Evolutionary conservation across 2,797 vertebrate genomes (phyloP), one percentile per base, ranked within the genome.

Genomic region (Carapus acus): DNA sequence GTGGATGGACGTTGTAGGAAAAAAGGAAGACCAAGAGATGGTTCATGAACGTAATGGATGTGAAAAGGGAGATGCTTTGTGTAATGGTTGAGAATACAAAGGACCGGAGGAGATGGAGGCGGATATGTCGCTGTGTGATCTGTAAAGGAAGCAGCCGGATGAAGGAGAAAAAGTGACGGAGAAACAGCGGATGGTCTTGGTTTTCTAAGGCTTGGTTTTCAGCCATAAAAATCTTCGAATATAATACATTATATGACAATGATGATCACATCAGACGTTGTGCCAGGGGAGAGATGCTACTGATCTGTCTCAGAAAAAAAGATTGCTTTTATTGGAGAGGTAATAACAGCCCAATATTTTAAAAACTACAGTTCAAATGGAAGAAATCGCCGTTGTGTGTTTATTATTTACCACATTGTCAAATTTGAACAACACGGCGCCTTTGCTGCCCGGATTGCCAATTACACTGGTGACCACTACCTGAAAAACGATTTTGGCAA

Each of bases 371-470:
- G 46, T 19, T 3, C 37, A 21, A 31, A 18, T 16, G 20, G n/a
- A 43, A 42, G n/a, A 51, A 48, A 54, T 45, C 50, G 49, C 22
- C 6, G n/a, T n/a, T 11, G 47, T 2, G 43, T 15, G 49, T n/a
- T 44, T 42, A 29, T 19, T 11, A n/a, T 42, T 58, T 48, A 49
- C 49, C 34, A 41, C 19, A 4, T 18, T 58, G 22, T 29, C 12
- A 58, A 27, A 38, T 54, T 65, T 69, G 54, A 33, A 38, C 41
- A 55, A 44, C 38, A 4, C 3, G 22, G 34, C 34, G 49, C 17
- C 61, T 51, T 71, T 72, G 44, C 58, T 54, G 41, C 47, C 71
- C 34, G 50, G 54, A 31, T 71, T 72, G 62, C 63, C 66, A 58
- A 58, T 8, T n/a, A 49, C 44, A 58, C 23, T 44, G 18, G 11